These are phyloP conservation scores for Falcunculus frontatus DNA, from an alignment of 2,113 vertebrate species.

Conservation along the genomic window DNA sequence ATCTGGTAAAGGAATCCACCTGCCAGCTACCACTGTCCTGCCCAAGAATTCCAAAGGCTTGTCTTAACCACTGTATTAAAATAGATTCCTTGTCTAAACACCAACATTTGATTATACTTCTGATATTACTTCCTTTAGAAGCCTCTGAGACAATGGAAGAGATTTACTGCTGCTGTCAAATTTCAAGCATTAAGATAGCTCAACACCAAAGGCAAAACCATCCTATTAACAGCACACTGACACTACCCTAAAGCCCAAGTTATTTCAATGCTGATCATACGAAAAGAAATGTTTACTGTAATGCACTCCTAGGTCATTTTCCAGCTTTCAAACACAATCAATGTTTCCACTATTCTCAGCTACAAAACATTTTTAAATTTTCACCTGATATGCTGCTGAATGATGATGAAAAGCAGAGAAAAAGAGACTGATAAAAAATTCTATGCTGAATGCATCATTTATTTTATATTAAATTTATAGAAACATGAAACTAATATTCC, in stretches of 20 bases:
- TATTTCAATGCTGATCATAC: not conserved
- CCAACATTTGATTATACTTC: not conserved
- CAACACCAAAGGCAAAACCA: not conserved
- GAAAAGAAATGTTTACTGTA: not conserved
- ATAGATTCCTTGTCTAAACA: not conserved
- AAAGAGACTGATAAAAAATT: not conserved
- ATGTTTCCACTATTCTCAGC: not conserved
- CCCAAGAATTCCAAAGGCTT: not conserved
- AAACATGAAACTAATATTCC: not conserved
- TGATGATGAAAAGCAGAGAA: not conserved
- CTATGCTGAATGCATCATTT: not conserved
- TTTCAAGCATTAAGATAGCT: not conserved
- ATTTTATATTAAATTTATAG: not conserved
- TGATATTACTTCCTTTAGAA: not conserved
- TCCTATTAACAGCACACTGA: not conserved
- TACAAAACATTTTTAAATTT: not conserved
- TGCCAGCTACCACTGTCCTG: not conserved
- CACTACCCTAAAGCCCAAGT: not conserved
- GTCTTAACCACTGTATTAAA: not conserved
- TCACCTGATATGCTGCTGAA: not conserved
- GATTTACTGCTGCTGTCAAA: not conserved
- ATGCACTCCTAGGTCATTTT: not conserved
- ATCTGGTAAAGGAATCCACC: not conserved
- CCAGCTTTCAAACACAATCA: not conserved
- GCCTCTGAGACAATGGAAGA: not conserved